Evolutionary conservation across 30 jellyfish, hydroid and myxozoan species (phyloP).

Genomic region (Chironex yamaguchii): DNA sequence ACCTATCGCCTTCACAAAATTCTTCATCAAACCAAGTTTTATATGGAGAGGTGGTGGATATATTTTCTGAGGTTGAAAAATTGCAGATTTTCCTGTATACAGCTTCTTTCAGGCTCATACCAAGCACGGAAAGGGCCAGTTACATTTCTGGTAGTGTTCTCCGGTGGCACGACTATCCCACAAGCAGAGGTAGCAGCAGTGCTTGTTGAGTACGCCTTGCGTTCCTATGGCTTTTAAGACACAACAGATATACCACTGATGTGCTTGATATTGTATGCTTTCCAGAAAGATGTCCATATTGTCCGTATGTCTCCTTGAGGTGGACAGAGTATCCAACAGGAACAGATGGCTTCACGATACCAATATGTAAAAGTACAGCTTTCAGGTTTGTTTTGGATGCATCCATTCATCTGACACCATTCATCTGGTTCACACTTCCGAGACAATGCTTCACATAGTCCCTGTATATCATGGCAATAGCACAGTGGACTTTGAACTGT

Average conservation of each 20-base stretch:
- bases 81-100: no score
- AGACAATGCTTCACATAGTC: conserved; percentile 14
- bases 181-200: conserved; percentile 5
- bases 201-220: no score
- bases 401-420: conserved; percentile 14
- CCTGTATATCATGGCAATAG: conserved; percentile 20
- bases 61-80: no score
- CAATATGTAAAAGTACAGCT: no score
- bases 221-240: no score
- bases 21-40: no score
- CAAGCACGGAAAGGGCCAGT: conserved; percentile 18
- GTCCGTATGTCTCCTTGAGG: conserved; percentile 32
- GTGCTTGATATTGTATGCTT: conserved; percentile 20
- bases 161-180: conserved; percentile 19
- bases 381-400: conserved; percentile 11
- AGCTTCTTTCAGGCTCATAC: no score
- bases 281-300: conserved; percentile 28
- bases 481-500: conserved; percentile 26
- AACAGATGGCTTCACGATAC: conserved; percentile 13
- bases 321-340: conserved; percentile 11
- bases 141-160: conserved; percentile 18
- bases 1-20: no score
- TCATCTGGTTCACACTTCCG: conserved; percentile 32
- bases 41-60: no score
- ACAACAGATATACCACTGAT: conserved; percentile 20